phyloP scores from a whole-genome alignment of 2,888 invertebrate species.

The Formica aserva region DNA sequence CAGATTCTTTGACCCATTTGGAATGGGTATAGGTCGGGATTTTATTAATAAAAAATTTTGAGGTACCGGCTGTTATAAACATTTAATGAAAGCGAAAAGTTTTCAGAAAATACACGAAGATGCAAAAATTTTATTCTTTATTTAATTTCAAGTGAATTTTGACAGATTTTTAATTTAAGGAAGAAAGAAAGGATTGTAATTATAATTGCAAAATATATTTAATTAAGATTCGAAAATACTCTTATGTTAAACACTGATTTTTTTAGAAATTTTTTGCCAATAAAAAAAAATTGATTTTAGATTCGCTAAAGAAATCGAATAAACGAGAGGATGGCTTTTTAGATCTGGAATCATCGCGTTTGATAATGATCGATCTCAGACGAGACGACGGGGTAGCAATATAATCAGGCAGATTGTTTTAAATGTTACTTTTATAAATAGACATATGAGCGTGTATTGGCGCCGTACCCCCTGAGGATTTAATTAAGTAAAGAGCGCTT shows the following conservation, averaged over 20 bases:
- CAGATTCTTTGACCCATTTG: constrained; percentile 6
- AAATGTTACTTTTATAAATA: not conserved
- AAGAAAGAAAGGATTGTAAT: not conserved
- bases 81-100: not conserved
- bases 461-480: constrained; percentile 1
- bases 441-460: not conserved
- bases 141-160: not conserved
- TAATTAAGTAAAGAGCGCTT: constrained; percentile 56
- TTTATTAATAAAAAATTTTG: not conserved
- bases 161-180: not conserved
- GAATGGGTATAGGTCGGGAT: not conserved
- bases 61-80: not conserved
- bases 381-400: not conserved
- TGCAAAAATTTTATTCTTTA: not conserved
- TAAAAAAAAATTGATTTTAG: not conserved
- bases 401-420: constrained; percentile 24
- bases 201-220: not conserved
- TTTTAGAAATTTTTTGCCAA: not conserved
- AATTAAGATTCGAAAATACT: not conserved
- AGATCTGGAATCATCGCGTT: not conserved
- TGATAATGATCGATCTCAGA: not conserved
- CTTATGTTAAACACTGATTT: not conserved
- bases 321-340: not conserved
- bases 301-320: not conserved
- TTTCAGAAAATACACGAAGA: not conserved